Base-by-base conservation (phyloP, 2,797 vertebrate genomes). In the Knipowitschia caucasica region DNA sequence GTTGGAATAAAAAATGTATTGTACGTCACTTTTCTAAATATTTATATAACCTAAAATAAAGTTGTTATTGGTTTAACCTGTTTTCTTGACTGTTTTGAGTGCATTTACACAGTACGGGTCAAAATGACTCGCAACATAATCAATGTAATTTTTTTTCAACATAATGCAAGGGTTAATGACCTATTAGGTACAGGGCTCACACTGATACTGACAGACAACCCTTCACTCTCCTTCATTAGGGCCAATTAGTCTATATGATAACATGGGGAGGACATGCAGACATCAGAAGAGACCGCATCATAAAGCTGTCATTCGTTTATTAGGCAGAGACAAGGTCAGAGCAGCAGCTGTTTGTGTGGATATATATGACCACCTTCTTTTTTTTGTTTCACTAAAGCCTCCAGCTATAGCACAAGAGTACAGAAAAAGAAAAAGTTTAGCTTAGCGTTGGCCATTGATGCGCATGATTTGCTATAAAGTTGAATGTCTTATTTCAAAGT, bases 341-440 rank as follows among this genome's bases (percentile, higher is more conserved):
- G 42, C 42, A 15, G 42, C 42, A 15, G 42, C 4, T 25, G 42
- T 26, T 15, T 44, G n/a, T 27, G 15, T 26, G 43, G 15, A 15
- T 25, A 45, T 26, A 45, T 15, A 15, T 5, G 3, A 27, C 43
- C 29, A 29, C 24, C 25, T 26, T 24, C 4, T 8, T 26, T 44
- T 15, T 26, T 24, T 2, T 8, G n/a, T 44, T 15, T 42, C 39
- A 23, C 39, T 14, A 21, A 26, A 46, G 51, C 29, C 7, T 69
- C 58, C 40, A 5, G 35, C 70, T 89, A 89, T 87, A 90, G 85
- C 75, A 88, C 85, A 84, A 84, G 34, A 86, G 87, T 61, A 86
- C n/a, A n/a, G n/a, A n/a, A n/a, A n/a, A n/a, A n/a, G n/a, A n/a
- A n/a, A n/a, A n/a, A n/a, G n/a, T n/a, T n/a, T n/a, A n/a, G n/a